A percentile compares a stretch with the other conserved stretches of the same genome.
These are phyloP conservation scores for Aepyceros melampus DNA, from an alignment of 2,113 vertebrate genomes.

Conservation along the genomic window DNA sequence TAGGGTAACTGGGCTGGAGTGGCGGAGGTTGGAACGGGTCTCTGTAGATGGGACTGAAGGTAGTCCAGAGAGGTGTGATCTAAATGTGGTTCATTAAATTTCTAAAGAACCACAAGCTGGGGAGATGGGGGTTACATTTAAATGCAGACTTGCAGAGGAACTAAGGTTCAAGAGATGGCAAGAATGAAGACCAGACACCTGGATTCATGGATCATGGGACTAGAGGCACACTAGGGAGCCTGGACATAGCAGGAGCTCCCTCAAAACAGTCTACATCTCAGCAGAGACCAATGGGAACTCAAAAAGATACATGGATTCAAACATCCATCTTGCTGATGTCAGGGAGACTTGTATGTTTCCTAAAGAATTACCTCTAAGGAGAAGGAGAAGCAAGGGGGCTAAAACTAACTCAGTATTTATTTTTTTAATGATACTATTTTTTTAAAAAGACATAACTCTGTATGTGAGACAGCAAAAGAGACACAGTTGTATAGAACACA, in stretches of 20 bases:
- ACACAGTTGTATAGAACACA: too few relatives aligned
- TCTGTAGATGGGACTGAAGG: not conserved
- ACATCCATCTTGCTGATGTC: not conserved
- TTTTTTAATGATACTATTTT: not conserved
- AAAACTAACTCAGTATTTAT: not conserved
- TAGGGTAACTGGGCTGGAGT: not conserved
- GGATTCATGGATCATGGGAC: not conserved
- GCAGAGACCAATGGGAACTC: not conserved
- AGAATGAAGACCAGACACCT: not conserved
- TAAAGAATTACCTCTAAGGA: not conserved
- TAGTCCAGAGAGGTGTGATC: not conserved
- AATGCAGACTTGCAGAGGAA: not conserved
- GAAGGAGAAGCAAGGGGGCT: not conserved
- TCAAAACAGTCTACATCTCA: too few relatives aligned
- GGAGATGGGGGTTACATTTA: not conserved
- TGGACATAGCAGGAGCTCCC: too few relatives aligned
- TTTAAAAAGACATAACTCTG: not conserved
- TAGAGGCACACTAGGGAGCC: not conserved
- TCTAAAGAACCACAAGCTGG: not conserved
- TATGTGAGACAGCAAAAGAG: too few relatives aligned
- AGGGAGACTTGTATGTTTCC: not conserved
- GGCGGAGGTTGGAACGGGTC: fast-evolving
- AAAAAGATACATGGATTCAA: not conserved
- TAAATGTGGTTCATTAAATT: not conserved
- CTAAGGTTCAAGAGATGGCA: not conserved